These are phyloP conservation scores for Selenia dentaria DNA, from an alignment of 2,888 invertebrate species.

Conservation along the genomic window DNA sequence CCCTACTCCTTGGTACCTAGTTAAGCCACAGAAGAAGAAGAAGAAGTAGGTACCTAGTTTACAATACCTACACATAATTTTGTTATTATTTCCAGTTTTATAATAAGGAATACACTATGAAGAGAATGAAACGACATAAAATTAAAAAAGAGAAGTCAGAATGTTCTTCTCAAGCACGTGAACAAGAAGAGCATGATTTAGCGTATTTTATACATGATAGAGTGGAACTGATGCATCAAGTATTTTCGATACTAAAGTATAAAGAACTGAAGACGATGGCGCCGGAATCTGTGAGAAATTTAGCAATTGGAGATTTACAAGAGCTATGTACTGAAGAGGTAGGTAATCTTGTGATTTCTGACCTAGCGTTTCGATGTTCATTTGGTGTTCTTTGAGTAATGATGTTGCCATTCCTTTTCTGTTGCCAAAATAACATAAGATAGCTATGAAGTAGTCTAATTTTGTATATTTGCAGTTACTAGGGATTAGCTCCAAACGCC, in stretches of 20 bases:
- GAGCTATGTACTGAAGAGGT: conserved; percentile 86
- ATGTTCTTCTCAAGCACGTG: conserved; percentile 41
- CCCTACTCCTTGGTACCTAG: too few relatives aligned
- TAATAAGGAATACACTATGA: too few relatives aligned
- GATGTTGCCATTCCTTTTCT: too few relatives aligned
- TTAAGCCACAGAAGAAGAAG: too few relatives aligned
- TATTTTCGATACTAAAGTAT: conserved; percentile 82
- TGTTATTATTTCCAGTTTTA: too few relatives aligned
- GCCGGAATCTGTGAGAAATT: conserved; percentile 75
- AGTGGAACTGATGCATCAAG: conserved; percentile 85
- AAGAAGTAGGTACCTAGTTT: too few relatives aligned
- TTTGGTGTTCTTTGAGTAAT: too few relatives aligned
- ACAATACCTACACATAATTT: too few relatives aligned
- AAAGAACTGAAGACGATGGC: conserved; percentile 84
- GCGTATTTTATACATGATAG: conserved; percentile 85
- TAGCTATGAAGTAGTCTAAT: too few relatives aligned
- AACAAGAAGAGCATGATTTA: conserved; percentile 75
- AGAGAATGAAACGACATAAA: conserved; percentile 48
- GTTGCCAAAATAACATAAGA: too few relatives aligned
- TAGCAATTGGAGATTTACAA: conserved; percentile 80
- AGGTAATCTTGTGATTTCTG: background rate
- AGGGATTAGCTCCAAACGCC: conserved; percentile 85
- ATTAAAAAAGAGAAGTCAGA: conserved; percentile 62
- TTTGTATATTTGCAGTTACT: conserved; percentile 61
- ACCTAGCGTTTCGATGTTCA: too few relatives aligned